A percentile compares a stretch with the other conserved stretches of the same genome.
These are phyloP conservation scores for Hiodon alosoides DNA, from an alignment of 2,113 vertebrate species.

Conservation along the genomic window DNA sequence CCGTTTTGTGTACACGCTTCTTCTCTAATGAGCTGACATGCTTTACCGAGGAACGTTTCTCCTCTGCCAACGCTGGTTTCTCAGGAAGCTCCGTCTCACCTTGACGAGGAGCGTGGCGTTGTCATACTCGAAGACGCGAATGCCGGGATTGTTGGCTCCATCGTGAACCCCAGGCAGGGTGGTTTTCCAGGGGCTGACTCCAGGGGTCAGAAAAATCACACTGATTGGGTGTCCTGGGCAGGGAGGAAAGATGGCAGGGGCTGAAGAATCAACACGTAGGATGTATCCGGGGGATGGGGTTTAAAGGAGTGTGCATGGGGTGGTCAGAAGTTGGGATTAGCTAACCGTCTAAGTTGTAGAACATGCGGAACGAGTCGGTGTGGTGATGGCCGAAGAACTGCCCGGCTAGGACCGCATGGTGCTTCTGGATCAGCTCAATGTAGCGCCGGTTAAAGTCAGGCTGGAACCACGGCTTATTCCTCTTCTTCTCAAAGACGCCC, in stretches of 20 bases:
- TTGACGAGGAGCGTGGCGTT: conserved; percentile 70
- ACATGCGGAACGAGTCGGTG: conserved; percentile 86
- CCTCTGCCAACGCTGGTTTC: too few relatives aligned
- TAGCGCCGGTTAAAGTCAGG: conserved; percentile 71
- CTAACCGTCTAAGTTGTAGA: conserved; percentile 72
- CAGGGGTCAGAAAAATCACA: conserved; percentile 83
- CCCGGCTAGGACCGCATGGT: conserved; percentile 72
- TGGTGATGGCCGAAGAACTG: conserved; percentile 97
- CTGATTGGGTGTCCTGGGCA: conserved; percentile 68
- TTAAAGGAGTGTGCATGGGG: neutral
- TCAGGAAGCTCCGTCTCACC: conserved; percentile 53
- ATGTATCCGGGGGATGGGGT: neutral
- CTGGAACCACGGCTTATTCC: conserved; percentile 74
- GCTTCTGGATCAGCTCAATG: conserved; percentile 65
- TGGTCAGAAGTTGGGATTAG: neutral
- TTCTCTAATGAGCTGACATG: too few relatives aligned
- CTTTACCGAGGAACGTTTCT: too few relatives aligned
- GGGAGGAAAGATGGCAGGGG: conserved; percentile 3
- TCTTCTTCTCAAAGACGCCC: conserved; percentile 89
- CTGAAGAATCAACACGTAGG: neutral
- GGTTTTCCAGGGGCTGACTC: conserved; percentile 90
- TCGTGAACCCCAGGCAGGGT: conserved; percentile 80
- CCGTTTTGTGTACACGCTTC: too few relatives aligned
- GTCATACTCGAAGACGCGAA: conserved; percentile 80
- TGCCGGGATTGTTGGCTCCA: conserved; percentile 91